Evolutionary conservation across 2,113 vertebrate genomes (phyloP).

Genomic region (Amblyopsis rosae): DNA sequence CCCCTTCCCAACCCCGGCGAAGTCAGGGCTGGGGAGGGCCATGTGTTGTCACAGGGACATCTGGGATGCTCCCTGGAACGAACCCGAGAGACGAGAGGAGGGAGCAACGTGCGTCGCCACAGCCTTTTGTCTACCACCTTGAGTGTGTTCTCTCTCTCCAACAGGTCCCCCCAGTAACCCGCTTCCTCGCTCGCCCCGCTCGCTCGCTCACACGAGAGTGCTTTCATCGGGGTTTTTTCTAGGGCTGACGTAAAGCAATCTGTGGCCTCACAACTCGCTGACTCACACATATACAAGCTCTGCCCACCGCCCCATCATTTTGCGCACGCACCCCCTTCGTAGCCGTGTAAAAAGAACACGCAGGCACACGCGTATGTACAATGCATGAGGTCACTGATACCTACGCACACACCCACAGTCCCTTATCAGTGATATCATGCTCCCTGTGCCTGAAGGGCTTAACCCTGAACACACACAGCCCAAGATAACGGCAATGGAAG

Average conservation of each 20-base stretch:
- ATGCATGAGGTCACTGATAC: constrained; percentile 57
- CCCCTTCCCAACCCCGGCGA: constrained; percentile 57
- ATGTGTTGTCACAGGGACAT: constrained; percentile 60
- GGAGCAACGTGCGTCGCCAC: constrained; percentile 22
- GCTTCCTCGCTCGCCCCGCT: constrained; percentile 15
- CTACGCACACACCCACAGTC: constrained; percentile 45
- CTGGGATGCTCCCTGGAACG: constrained; percentile 42
- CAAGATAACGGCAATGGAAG: constrained; percentile 16
- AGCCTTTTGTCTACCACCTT: constrained; percentile 9
- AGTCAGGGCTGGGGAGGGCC: constrained; percentile 58
- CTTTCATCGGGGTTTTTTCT: constrained; percentile 59
- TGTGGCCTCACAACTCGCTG: constrained; percentile 45
- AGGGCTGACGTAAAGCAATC: constrained; percentile 57
- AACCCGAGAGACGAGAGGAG: background rate
- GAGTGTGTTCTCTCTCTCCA: constrained; percentile 24
- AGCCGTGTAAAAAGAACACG: constrained; percentile 41
- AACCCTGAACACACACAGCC: constrained; percentile 22
- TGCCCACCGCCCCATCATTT: constrained; percentile 47
- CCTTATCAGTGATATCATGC: constrained; percentile 43
- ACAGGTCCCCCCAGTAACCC: constrained; percentile 15
- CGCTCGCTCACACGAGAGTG: constrained; percentile 28
- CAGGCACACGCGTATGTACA: constrained; percentile 11
- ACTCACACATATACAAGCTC: constrained; percentile 50
- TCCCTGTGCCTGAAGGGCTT: constrained; percentile 17
- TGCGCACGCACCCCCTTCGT: constrained; percentile 30